Base-by-base conservation (phyloP, 92 coral and sea anemone genomes). In the Galaxea fascicularis region DNA sequence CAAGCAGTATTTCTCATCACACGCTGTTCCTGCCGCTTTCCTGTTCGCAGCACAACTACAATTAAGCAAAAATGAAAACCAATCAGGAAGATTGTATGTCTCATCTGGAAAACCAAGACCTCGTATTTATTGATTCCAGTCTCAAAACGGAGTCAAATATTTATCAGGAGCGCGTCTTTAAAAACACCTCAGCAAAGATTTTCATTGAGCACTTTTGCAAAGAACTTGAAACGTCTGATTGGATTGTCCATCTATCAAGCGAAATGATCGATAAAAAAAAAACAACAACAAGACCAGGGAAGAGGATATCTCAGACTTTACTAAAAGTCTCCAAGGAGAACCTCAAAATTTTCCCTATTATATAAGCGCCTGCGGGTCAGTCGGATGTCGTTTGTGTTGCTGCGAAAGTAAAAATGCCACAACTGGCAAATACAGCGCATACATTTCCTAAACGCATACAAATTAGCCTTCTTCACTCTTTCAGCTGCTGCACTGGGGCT, bases 361-460 rank as follows among this genome's bases (percentile, higher is more conserved):
- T 4, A 3, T 2, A 15, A 49, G 54, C 8, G 62, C 82, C 82
- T 15, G 15, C 39, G 82, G 71, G 41, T 25, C 17, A 0, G 39
- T 17, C 82, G 58, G 35, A 77, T 44, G 63, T 77, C 22, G 21
- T 77, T 64, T 78, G 83, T 17, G 4, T 15, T 58, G 67, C n/a
- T 56, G 10, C 51, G 12, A 76, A 44, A 60, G 60, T 62, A 44
- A 66, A 78, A 21, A 54, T 65, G 64, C 74, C 84, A 25, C 49
- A 52, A 79, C 52, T 66, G 66, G 27, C 35, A 21, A 49, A 65
- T n/a, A 17, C 10, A 14, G 21, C 17, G 0, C 51, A 65, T 51
- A 51, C 53, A 62, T 77, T 79, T 79, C 24, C 75, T 45, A 21
- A 65, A 47, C 65, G 49, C 35, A 49, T 30, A 16, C 66, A 66